Percentiles rank a stretch among this genome's conserved stretches.
Conservation (phyloP, 2,888 invertebrate genomes). For the Beris morrisii region DNA sequence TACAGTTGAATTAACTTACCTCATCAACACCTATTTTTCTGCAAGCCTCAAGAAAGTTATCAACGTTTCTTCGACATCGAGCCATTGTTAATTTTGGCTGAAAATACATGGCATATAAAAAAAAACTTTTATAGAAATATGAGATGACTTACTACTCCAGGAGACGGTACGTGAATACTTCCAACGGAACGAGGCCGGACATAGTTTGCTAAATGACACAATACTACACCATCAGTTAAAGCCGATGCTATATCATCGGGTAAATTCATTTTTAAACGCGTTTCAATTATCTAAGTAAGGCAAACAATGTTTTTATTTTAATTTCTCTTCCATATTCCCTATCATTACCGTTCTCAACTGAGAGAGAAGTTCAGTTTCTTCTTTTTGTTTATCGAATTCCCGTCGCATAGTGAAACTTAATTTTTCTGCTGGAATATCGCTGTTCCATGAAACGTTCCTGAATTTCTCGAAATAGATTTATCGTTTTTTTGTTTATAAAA, state of each 20-base stretch:
- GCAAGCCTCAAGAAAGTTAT: constrained; percentile 94
- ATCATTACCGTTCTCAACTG: constrained; percentile 76
- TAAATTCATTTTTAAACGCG: constrained; percentile 83
- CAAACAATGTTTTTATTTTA: not conserved
- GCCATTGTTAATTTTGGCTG: constrained; percentile 96
- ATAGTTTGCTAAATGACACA: constrained; percentile 93
- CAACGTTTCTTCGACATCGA: constrained; percentile 90
- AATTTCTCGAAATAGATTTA: not conserved
- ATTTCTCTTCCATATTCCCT: not conserved
- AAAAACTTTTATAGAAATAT: constrained; percentile 5
- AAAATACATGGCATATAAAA: constrained; percentile 31
- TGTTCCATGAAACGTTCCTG: constrained; percentile 69
- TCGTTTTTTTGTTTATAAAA: not conserved
- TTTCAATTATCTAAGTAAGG: constrained; percentile 76
- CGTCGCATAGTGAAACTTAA: constrained; percentile 90
- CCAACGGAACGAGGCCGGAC: constrained; percentile 88
- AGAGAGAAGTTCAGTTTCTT: constrained; percentile 82
- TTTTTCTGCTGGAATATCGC: constrained; percentile 70
- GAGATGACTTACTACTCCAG: constrained; percentile 74
- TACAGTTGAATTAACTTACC: constrained; percentile 62
- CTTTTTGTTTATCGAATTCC: constrained; percentile 87
- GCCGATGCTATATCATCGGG: constrained; percentile 84
- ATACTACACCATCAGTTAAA: constrained; percentile 87
- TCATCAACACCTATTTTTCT: constrained; percentile 91
- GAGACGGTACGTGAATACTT: constrained; percentile 92